These are phyloP conservation scores for Cygnus atratus DNA, from an alignment of 2,113 vertebrate genomes.

Conservation along the genomic window DNA sequence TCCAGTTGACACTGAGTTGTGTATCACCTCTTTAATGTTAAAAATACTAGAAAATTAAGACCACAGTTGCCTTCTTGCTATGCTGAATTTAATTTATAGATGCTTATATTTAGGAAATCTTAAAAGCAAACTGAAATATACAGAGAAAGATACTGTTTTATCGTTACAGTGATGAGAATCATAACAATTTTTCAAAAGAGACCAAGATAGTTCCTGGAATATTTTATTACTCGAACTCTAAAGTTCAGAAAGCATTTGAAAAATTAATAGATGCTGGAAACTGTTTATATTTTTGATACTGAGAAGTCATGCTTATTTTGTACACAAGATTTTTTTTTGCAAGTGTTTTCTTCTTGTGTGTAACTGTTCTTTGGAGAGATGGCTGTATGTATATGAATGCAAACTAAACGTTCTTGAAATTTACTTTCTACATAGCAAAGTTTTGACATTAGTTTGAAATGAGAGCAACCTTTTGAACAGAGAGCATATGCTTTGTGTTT, in stretches of 20 bases:
- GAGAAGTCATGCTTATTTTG: not conserved
- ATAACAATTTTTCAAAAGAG: not conserved
- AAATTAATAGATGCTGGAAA: not conserved
- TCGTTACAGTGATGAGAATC: not conserved
- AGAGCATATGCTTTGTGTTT: conserved; percentile 43
- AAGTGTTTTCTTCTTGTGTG: conserved; percentile 7
- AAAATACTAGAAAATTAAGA: not conserved
- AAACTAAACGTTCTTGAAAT: conserved; percentile 32
- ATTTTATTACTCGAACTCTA: not conserved
- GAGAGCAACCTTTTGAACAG: conserved; percentile 20
- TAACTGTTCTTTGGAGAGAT: not conserved
- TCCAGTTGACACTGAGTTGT: not conserved
- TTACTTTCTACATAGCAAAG: conserved; percentile 29
- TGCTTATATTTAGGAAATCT: not conserved
- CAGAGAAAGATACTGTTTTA: not conserved
- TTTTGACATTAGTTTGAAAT: conserved; percentile 47
- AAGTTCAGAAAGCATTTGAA: not conserved
- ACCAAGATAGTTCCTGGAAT: not conserved
- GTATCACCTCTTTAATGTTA: not conserved
- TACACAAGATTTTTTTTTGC: not conserved
- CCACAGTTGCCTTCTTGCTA: not conserved
- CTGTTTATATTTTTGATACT: not conserved
- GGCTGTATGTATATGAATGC: not conserved
- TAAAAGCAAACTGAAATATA: not conserved
- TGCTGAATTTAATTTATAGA: not conserved